Conservation (phyloP, 2,888 invertebrate genomes). For the Lithophane leautieri region DNA sequence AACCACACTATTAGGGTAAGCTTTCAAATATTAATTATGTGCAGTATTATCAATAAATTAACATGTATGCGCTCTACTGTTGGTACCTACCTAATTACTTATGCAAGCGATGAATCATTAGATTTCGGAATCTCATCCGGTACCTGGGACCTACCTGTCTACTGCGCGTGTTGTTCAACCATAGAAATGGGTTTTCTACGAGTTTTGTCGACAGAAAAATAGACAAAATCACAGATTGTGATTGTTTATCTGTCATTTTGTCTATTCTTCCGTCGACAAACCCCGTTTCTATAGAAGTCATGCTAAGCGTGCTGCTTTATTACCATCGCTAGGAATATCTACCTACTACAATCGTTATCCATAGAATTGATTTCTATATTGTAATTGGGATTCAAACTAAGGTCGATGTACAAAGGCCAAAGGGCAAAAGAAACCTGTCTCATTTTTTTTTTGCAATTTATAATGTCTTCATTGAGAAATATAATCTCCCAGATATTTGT, state of each 20-base stretch:
- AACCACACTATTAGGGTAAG: not conserved
- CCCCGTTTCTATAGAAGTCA: no score
- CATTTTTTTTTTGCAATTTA: conserved; percentile 37
- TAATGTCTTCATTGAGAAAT: conserved; percentile 4
- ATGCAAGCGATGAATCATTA: conserved; percentile 35
- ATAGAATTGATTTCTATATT: not conserved
- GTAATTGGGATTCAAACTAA: not conserved
- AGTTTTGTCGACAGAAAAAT: no score
- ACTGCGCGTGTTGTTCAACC: no score
- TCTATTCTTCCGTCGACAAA: no score
- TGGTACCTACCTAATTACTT: conserved; percentile 20
- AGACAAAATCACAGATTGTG: no score
- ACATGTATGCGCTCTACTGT: conserved; percentile 1
- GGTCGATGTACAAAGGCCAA: not conserved
- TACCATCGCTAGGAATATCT: not conserved
- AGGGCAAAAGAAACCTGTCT: not conserved
- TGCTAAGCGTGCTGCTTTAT: not conserved
- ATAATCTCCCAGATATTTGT: conserved; percentile 7
- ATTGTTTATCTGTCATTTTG: no score
- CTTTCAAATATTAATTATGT: conserved; percentile 15
- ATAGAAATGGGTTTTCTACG: no score
- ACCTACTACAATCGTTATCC: not conserved
- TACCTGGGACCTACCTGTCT: no score
- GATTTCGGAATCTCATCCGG: not conserved
- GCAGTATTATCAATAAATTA: conserved; percentile 19